Base-by-base conservation (phyloP, 1,140 invertebrate genomes). In the Atta cephalotes region DNA sequence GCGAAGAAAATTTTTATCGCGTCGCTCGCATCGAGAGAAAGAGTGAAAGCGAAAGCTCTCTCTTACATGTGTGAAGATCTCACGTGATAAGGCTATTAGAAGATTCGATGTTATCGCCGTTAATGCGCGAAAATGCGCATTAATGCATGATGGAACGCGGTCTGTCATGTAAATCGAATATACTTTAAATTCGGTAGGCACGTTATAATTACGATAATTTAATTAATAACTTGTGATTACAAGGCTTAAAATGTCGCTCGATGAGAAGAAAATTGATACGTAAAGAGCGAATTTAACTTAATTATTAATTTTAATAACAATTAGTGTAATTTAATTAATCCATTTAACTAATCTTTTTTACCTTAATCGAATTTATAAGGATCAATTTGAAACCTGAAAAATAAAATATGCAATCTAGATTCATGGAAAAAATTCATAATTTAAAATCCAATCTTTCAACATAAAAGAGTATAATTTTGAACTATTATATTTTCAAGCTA, bases 1-100 rank as follows among this genome's bases (percentile, higher is more conserved):
- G 72, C 39, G 56, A 62, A 76, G 80, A 84, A 84, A 84, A 84
- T 84, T 74, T 76, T 84, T 84, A 84, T 84, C 70, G 80, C 70
- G 58, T 25, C 56, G 25, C 45, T 84, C 80, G 60, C 45, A 58
- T 74, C 25, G 53, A 72, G 16, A 14, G 68, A 84, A n/a, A 62
- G 25, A 62, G 18, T 7, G 68, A 74, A n/a, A 62, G 25, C 51
- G 21, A 16, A 4, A 63, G 58, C 25, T 62, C 63, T 66, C 53
- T 2, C 9, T 21, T n/a, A 31, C 21, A 39, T 21, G 45, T 21
- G 10, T 21, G n/a, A 35, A 76, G 80, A 76, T 76, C 49, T 18
- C 31, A 5, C 12, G 28, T 7, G 80, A 84, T 84, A 84, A 84
- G 70, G 9, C n/a, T 12, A 70, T 25, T 74, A 76, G n/a, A 45